Evolutionary conservation across 1,140 invertebrate genomes (phyloP), one percentile per base, ranked within the genome.

Genomic region (Pseudomyrmex dendroicus): DNA sequence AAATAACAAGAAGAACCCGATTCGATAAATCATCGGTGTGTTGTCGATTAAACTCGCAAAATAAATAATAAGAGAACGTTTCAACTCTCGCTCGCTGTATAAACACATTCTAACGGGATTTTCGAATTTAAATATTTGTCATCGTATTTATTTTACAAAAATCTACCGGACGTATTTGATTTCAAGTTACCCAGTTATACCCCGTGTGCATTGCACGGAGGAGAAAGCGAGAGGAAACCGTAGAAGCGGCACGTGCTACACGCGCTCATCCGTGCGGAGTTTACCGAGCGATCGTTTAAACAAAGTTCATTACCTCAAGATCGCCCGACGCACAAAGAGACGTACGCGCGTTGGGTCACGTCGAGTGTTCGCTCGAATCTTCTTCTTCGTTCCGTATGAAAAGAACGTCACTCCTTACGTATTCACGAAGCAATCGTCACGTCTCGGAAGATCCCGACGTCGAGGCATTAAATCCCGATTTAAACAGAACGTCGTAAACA

Each of bases 281-380:
- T 91, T 88, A 90, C 86, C 83, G 82, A 91, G 68, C 67, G 72
- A 72, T 84, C 83, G 88, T 90, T 91, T 88, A 87, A 91, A 83
- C 83, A 90, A 92, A 92, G 90, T 92, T 92, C 90, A 91, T 91
- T 91, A 91, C 86, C 91, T 91, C 82, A 78, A 66, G 56, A 68
- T 61, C 70, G 67, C 63, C 54, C 56, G 15, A 50, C 57, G 63
- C 54, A 82, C 68, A 84, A 88, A 87, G 87, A 56, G 35, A 35
- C 35, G 35, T 35, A 62, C 57, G 72, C 70, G 35, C 35, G 35
- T 25, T 25, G 73, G 85, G 80, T 89, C 86, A 83, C 84, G 73
- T 86, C 57, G 76, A 64, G 72, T 46, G 46, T 48, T 46, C 61
- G 48, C 17, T 25, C 50, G 8, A 56, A 56, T 56, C 48, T 46